Evolutionary conservation across 2,113 vertebrate species (phyloP), one percentile per base, ranked within the genome.

Genomic region (Empidonax traillii): DNA sequence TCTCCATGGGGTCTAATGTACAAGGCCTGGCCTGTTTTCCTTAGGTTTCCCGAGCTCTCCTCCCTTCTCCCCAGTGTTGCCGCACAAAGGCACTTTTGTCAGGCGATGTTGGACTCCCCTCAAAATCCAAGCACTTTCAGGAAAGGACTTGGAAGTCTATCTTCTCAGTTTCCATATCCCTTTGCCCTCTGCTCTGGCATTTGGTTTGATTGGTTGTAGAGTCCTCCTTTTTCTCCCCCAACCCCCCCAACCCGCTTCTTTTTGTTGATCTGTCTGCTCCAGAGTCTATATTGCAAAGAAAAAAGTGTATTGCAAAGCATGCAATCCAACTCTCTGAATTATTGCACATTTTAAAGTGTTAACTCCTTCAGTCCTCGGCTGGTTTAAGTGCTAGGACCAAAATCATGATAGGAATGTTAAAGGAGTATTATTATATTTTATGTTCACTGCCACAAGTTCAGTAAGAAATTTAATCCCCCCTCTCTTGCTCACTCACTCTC

Each of bases 31-130:
- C 87, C 94, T 97, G 97, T 98, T 97, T 98, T 93, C 96, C 66
- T 71, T 96, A 96, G 88, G 90, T 97, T 98, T 97, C 94, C 89
- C 55, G 79, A 98, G 94, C 83, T 96, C 94, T 98, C 94, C 92
- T 90, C 93, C 89, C 90, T 94, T 97, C 85, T 97, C 94, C 94
- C 96, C 92, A 89, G 94, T 96, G 94, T 91, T 90, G 79, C 92
- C 0, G 56, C 96, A 98, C 98, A 98, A 98, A 98, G 97, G 96
- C 94, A 95, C 97, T 97, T 98, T 98, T 98, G 98, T 98, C 98
- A 97, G 96, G 79, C 91, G 12, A 87, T 92, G 91, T 62, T 98
- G 97, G 97, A 97, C 97, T 98, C 95, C 96, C 91, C 97, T 98
- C 95, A 97, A 96, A 97, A 97, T 97, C 97, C 97, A 97, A 96